Base-by-base conservation (phyloP, 2,797 vertebrate species). In the Rousettus madagascariensis region DNA sequence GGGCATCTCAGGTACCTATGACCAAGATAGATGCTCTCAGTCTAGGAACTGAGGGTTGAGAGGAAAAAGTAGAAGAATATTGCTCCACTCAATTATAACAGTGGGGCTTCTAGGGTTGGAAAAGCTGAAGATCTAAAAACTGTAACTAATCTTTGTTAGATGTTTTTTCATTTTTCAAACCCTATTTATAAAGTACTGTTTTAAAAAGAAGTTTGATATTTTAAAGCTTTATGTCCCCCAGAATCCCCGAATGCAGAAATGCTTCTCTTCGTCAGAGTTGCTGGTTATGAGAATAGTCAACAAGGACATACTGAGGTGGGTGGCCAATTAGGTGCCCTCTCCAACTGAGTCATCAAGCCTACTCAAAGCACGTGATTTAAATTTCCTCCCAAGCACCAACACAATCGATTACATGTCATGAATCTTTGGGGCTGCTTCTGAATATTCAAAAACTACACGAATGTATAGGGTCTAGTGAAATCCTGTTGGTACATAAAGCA, bases 131-230 rank as follows among this genome's bases (percentile, higher is more conserved):
- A 87, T 22, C 11, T 75, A 53, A 82, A 59, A 53, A 38, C 43
- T 26, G 7, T 22, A n/a, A 66, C 43, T 24, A 46, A 69, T 20
- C 57, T 89, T 63, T 36, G 13, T 12, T 91, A 82, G 17, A 74
- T 16, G n/a, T 80, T 19, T 59, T 22, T 78, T 74, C 75, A 43
- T 55, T 93, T 83, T 51, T 78, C 66, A 94, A 91, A 33, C n/a
- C 10, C 53, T 63, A 11, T 83, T 84, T 92, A 46, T 26, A 66
- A 0, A 30, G 20, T 1, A 66, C 49, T 59, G 43, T 13, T 41
- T 79, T 57, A 46, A 90, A 78, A 86, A 84, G 33, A 90, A 17
- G 43, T 55, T 68, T n/a, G 16, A 22, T 33, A 84, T 65, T 80
- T 49, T 69, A 91, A 61, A 80, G 66, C 13, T 26, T 5, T 80